These are phyloP conservation scores for Gymnogyps californianus DNA, from an alignment of 2,113 vertebrate genomes.

Conservation along the genomic window DNA sequence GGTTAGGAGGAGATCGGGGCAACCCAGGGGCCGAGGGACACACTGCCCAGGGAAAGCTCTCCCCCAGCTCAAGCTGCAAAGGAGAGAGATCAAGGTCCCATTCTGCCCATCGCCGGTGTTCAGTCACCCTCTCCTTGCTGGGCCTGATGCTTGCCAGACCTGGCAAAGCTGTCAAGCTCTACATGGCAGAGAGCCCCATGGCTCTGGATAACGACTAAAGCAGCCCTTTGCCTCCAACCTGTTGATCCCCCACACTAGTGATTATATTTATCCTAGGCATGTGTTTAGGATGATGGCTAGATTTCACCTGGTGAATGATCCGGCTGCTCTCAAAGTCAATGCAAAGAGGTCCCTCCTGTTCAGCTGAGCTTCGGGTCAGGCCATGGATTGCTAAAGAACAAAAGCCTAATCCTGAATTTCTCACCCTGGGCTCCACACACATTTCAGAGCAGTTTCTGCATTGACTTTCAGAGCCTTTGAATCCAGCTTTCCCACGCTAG, in stretches of 20 bases:
- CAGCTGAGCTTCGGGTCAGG: not conserved
- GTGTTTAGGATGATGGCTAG: not conserved
- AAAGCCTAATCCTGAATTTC: not conserved
- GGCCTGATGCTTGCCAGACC: not conserved
- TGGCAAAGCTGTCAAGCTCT: not conserved
- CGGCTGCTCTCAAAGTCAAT: not conserved
- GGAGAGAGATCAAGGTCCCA: not conserved
- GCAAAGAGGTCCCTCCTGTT: not conserved
- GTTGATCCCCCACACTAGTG: fast-evolving
- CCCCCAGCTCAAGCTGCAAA: not conserved
- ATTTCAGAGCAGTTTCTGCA: not conserved
- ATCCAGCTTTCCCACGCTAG: not conserved
- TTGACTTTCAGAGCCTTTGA: not conserved
- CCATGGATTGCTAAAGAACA: not conserved
- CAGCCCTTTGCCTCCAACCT: not conserved
- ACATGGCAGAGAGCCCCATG: not conserved
- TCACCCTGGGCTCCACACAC: not conserved
- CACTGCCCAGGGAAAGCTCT: not conserved
- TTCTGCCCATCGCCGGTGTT: fast-evolving
- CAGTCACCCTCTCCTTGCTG: not conserved
- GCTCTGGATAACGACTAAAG: not conserved
- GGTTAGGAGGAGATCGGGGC: not conserved
- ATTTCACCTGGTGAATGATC: not conserved
- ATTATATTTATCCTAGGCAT: fast-evolving
- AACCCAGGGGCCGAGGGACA: not conserved